phyloP scores from a whole-genome alignment of 1,140 invertebrate species.

The Sitophilus oryzae region DNA sequence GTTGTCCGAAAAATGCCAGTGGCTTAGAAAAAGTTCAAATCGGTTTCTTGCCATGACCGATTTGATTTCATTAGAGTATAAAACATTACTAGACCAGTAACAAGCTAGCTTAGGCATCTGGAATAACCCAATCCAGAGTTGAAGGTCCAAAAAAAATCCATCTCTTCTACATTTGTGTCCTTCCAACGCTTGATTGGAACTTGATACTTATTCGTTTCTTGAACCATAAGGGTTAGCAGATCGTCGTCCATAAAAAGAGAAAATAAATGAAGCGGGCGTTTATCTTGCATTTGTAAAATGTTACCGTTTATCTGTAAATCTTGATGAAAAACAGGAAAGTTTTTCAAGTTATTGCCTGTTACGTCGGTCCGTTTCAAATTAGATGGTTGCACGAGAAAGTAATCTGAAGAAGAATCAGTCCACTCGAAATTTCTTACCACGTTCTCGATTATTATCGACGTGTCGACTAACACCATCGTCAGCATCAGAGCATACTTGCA shows the following conservation, averaged over 20 bases:
- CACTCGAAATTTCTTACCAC: neutral
- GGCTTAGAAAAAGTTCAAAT: conserved; percentile 12
- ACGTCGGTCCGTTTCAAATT: neutral
- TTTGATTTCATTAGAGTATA: conserved; percentile 15
- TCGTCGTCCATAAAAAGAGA: neutral
- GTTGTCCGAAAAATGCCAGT: conserved; percentile 8
- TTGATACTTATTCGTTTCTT: conserved; percentile 22
- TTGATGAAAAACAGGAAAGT: too few species aligned
- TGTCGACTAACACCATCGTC: neutral
- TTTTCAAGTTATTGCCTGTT: too few species aligned
- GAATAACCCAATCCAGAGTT: conserved; percentile 20
- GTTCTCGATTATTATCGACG: neutral
- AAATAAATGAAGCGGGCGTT: too few species aligned
- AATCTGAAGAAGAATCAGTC: neutral
- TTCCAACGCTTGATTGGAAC: conserved; percentile 13
- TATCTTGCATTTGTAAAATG: too few species aligned
- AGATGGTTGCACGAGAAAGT: neutral
- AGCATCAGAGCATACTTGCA: neutral
- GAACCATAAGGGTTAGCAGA: conserved; percentile 19
- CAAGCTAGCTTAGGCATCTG: conserved; percentile 8
- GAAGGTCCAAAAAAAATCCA: conserved; percentile 19
- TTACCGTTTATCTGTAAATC: too few species aligned
- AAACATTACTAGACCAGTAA: conserved; percentile 16
- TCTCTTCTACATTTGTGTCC: conserved; percentile 15
- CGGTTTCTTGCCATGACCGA: conserved; percentile 2